Evolutionary conservation across 1,140 invertebrate species (phyloP), one percentile per base, ranked within the genome.

Genomic region (Drosophila pseudoobscura): DNA sequence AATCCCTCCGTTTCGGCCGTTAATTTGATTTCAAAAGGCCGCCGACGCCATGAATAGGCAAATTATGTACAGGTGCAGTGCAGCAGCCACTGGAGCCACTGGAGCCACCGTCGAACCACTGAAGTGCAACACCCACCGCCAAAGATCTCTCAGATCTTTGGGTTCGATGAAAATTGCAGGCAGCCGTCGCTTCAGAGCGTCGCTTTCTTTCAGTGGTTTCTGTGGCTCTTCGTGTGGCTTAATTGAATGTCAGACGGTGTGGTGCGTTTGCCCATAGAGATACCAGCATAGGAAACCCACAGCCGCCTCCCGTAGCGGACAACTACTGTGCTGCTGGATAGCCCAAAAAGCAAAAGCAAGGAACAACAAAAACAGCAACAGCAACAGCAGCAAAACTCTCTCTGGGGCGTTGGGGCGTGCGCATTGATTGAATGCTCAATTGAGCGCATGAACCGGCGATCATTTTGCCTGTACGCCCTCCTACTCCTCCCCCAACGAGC

Each of bases 381-480:
- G 31, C 66, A 53, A 62, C 26, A 59, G 56, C 35, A 43, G 70
- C 41, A 62, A 55, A 52, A 59, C 58, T 68, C 51, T 68, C 53
- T 70, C 61, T 58, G 46, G 69, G 79, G 74, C 79, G 79, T 82
- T 58, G 62, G 78, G 79, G 79, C 74, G 79, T 82, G 56, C 50
- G 74, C 64, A 83, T 83, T 82, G 79, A 83, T 85, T 85, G 80
- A 85, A 85, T 63, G 80, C 76, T 80, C 80, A 84, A 84, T 84
- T 85, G 80, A 85, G 66, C 80, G 76, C 80, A 85, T 85, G 80
- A 84, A 85, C 80, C 52, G 63, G 62, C 68, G 80, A 85, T 80
- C 78, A 76, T 73, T 76, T 80, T 71, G 69, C 76, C 76, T 44
- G 62, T 52, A 65, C 73, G 66, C 73, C 58, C 70, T 60, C 56